A percentile compares a stretch with the other conserved stretches of the same genome.
phyloP scores from a whole-genome alignment of 2,888 invertebrate genomes.

The Pollenia griseotomentosa region DNA sequence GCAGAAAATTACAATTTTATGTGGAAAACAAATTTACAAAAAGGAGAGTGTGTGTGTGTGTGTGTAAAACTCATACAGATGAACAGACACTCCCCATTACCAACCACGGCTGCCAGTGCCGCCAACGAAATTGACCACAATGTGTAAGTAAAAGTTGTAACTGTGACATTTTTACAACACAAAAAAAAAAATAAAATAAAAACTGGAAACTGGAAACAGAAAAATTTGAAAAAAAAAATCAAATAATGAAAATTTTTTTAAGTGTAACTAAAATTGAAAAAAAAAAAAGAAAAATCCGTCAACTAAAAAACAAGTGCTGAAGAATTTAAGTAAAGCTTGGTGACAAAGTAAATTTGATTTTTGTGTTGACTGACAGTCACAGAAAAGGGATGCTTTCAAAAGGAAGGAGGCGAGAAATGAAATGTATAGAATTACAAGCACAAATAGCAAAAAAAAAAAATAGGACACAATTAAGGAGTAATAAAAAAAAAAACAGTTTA shows the following conservation, averaged over 20 bases:
- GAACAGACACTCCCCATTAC: too few species aligned
- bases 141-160: slow-evolving; percentile 16
- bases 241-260: slow-evolving; percentile 13
- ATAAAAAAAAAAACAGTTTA: not conserved
- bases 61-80: not conserved
- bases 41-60: not conserved
- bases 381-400: not conserved
- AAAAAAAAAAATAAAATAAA: slow-evolving; percentile 1
- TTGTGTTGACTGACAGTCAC: slow-evolving; percentile 26
- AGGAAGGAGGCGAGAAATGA: not conserved
- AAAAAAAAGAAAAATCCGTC: not conserved
- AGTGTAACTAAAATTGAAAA: slow-evolving; percentile 6
- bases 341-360: slow-evolving; percentile 45
- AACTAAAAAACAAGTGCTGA: slow-evolving; percentile 16
- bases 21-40: slow-evolving; percentile 11
- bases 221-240: slow-evolving; percentile 28
- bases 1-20: slow-evolving; percentile 58
- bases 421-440: not conserved
- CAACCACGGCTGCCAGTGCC: not conserved
- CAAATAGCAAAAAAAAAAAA: not conserved
- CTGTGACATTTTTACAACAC: not conserved
- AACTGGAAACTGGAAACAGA: slow-evolving; percentile 20
- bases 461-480: not conserved
- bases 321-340: not conserved
- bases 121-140: slow-evolving; percentile 36